A percentile compares a stretch with the other conserved stretches of the same genome.
These are phyloP conservation scores for Sylvia atricapilla DNA, from an alignment of 2,113 vertebrate species.

Conservation along the genomic window DNA sequence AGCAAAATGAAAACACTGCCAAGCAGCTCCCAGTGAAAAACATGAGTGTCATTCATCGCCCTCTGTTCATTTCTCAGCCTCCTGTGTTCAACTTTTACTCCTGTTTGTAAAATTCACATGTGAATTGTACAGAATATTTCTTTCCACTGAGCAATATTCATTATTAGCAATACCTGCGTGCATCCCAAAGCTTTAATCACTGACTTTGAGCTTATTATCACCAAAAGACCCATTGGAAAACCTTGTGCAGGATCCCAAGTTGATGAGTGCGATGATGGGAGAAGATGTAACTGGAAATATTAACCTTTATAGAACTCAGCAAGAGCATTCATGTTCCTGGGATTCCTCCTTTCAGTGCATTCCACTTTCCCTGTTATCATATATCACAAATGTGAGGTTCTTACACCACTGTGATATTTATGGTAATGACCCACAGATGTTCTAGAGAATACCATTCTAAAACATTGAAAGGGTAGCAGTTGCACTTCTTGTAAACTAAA, in stretches of 20 bases:
- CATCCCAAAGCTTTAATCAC: background rate
- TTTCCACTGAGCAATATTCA: background rate
- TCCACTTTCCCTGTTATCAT: background rate
- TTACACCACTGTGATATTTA: slow-evolving; percentile 58
- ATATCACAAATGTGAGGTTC: background rate
- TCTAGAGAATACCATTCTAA: slow-evolving; percentile 41
- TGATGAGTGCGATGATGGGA: background rate
- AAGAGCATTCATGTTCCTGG: background rate
- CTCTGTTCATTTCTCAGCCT: slow-evolving; percentile 45
- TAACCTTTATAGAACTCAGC: background rate
- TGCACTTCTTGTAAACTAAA: slow-evolving; percentile 2
- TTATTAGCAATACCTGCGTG: background rate
- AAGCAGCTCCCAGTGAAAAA: slow-evolving; percentile 48
- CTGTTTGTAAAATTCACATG: background rate
- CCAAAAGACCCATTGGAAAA: background rate
- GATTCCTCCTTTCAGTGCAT: background rate
- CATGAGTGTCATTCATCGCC: background rate
- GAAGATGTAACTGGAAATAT: background rate
- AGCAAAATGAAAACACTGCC: slow-evolving; percentile 33
- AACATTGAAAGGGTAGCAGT: slow-evolving; percentile 40
- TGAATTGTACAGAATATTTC: background rate
- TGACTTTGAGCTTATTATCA: background rate
- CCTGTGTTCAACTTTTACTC: background rate
- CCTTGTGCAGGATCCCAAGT: background rate
- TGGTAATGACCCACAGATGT: slow-evolving; percentile 56